Base-by-base conservation (phyloP, 2,797 vertebrate genomes). In the Cuniculus paca region DNA sequence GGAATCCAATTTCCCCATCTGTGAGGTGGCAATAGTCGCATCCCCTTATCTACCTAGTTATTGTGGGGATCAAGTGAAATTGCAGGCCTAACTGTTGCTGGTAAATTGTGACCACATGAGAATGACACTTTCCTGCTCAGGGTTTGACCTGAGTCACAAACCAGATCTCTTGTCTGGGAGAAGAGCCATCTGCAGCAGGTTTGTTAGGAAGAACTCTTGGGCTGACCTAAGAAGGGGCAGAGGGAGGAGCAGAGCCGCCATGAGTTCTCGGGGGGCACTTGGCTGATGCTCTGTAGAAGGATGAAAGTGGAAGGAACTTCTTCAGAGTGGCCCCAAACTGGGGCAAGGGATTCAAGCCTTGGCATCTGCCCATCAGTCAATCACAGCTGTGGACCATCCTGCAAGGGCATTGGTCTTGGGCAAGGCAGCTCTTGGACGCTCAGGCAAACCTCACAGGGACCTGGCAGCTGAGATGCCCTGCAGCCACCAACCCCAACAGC, bases 251-350 rank as follows among this genome's bases (percentile, higher is more conserved):
- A 61, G 83, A 58, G 34, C 3, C 10, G 17, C 0, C 6, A 4
- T 14, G 70, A 11, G 8, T 19, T 17, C 83, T 60, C 45, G 20
- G 0, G 19, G 75, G 56, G 8, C 1, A 20, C 19, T 89, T 36
- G 36, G 36, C 31, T 0, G 0, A 34, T 5, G 3, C 14, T 31
- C 0, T 13, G 42, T 10, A 52, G 36, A 87, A 52, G 26, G 10
- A 5, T 39, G 19, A 26, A 22, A 39, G 36, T 3, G 16, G 22
- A 70, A 20, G 6, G 31, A 58, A 39, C 39, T 31, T 81, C 39
- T 77, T 72, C 24, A 42, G 42, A 81, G 63, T 52, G 36, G 6
- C 36, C 31, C 45, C 63, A 72, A 0, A 20, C 11, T 72, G 36
- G 54, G 36, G 19, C 17, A 26, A 36, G 20, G 17, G 3, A 0